Evolutionary conservation across 2,797 vertebrate species (phyloP), one percentile per base, ranked within the genome.

Genomic region (Iguana delicatissima): DNA sequence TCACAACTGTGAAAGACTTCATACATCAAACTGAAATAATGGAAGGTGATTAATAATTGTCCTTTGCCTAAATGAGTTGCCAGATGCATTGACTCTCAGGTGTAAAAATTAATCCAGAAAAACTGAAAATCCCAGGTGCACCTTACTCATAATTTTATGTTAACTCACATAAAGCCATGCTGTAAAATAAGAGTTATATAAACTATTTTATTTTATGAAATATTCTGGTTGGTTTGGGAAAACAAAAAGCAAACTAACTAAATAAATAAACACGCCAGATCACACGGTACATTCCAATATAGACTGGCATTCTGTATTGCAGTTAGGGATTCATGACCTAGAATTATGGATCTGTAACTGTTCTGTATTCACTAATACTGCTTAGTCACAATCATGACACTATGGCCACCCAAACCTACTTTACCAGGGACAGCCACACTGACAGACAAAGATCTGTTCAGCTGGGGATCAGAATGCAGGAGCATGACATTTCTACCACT

Each of bases 11-110:
- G 96, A 97, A 97, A 97, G 94, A 93, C 91, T 95, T 96, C 95
- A 96, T 97, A 96, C 80, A 96, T 97, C 95, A 95, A 96, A 95
- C 95, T 92, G 93, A 96, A 96, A 96, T 95, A 96, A 96, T 96
- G 85, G 87, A 92, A 95, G 91, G 88, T 96, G 94, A 97, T 97
- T 97, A 97, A 96, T 97, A 96, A 96, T 90, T 80, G 91, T 96
- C 93, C 69, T 96, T 96, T 95, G 93, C 73, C 91, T 95, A 96
- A 97, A 96, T 95, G 92, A 95, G 91, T 96, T 96, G 94, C 95
- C 96, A 97, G 96, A 96, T 96, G 96, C 89, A 93, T 90, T 90
- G 88, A 95, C 76, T 92, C 87, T 94, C 94, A 94, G 92, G 84
- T 89, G 92, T 87, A 50, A 79, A 91, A 62, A 93, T 64, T 74